Evolutionary conservation across 2,888 invertebrate genomes (phyloP).

Genomic region (Napeogenes sylphis): DNA sequence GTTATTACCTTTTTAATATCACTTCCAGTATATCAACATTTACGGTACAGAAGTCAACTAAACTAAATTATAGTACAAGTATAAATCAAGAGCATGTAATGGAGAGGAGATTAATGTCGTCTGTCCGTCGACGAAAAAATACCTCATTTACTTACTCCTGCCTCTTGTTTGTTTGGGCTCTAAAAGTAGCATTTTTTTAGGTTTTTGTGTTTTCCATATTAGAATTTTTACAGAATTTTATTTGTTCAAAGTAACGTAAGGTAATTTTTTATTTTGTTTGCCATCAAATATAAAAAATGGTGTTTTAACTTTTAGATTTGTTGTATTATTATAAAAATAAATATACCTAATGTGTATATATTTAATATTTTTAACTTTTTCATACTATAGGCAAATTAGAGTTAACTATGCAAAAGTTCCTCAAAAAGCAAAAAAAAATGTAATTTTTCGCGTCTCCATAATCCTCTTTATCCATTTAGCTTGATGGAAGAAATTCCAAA

Average conservation of each 20-base stretch:
- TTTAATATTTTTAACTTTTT: no score
- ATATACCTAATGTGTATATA: no score
- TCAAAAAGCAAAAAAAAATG: conserved; percentile 16
- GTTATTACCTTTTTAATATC: neutral
- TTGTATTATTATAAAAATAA: no score
- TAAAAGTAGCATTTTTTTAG: neutral
- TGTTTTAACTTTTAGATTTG: no score
- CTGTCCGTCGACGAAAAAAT: conserved; percentile 18
- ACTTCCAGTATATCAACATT: conserved; percentile 16
- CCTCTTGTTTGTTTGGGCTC: conserved; percentile 2
- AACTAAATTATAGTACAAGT: conserved; percentile 26
- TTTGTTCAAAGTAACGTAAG: no score
- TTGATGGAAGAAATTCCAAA: conserved; percentile 26
- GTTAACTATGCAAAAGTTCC: conserved; percentile 15
- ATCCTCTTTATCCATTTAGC: conserved; percentile 27
- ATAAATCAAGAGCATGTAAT: conserved; percentile 27
- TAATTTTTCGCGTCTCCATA: conserved; percentile 16
- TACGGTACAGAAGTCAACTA: conserved; percentile 21
- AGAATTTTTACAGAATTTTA: neutral
- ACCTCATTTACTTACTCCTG: conserved; percentile 15
- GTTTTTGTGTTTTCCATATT: neutral
- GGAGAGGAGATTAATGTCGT: conserved; percentile 25
- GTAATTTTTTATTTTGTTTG: no score
- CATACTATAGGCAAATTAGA: no score
- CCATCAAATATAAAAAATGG: no score